Percentiles rank a stretch among this genome's conserved stretches.
Conservation (phyloP, 2,113 vertebrate species). For the Antigone vipio region DNA sequence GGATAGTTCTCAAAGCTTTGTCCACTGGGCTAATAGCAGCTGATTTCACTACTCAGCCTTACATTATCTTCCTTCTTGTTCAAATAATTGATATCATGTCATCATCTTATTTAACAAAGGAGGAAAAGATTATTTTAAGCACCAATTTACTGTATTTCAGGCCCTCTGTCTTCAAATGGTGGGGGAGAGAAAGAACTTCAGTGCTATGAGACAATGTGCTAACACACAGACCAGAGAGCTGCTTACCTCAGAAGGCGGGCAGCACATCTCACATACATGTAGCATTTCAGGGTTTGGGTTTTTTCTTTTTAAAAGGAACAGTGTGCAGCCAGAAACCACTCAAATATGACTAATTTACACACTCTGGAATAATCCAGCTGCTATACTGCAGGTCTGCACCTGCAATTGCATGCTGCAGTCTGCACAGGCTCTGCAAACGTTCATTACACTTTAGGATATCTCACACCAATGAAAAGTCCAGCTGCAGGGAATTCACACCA, state of each 20-base stretch:
- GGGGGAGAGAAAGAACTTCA: background rate
- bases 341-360: background rate
- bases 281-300: background rate
- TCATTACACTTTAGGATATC: background rate
- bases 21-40: background rate
- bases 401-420: background rate
- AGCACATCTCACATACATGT: background rate
- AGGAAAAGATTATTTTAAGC: background rate
- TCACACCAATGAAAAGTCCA: rapidly evolving
- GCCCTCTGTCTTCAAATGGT: background rate
- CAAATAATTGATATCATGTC: background rate
- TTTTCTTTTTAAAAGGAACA: background rate
- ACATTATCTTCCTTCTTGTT: background rate
- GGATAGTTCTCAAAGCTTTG: background rate
- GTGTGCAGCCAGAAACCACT: background rate
- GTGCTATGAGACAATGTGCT: background rate
- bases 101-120: constrained; percentile 3
- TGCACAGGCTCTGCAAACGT: background rate
- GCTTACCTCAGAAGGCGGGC: background rate
- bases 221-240: background rate
- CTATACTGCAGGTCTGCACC: background rate
- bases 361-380: background rate
- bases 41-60: background rate
- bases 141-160: background rate
- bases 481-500: background rate